Evolutionary conservation across 2,797 vertebrate species (phyloP).

Genomic region (Phaenicophaeus curvirostris): DNA sequence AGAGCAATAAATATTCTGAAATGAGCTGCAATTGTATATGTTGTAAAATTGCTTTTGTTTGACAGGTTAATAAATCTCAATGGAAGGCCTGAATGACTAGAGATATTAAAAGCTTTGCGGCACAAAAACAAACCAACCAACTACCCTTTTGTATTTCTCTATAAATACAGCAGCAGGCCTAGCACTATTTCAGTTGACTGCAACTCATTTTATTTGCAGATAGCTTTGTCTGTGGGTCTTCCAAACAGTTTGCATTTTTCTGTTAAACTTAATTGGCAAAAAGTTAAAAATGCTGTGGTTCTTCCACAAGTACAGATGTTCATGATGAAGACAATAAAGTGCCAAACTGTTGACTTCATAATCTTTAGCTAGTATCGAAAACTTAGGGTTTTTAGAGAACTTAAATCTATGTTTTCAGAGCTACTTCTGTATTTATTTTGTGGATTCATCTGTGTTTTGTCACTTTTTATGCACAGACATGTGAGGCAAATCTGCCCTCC

Average conservation of each 20-base stretch:
- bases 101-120: conserved; percentile 50
- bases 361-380: background rate
- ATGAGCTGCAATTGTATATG: conserved; percentile 34
- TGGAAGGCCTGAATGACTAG: conserved; percentile 34
- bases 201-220: background rate
- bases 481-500: rapidly evolving
- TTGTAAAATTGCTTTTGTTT: conserved; percentile 61
- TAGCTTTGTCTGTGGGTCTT: background rate
- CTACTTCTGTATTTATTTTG: background rate
- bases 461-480: background rate
- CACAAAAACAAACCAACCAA: background rate
- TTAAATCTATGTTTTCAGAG: background rate
- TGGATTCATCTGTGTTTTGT: background rate
- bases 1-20: conserved; percentile 39
- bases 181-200: background rate
- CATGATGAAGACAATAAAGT: background rate
- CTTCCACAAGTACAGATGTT: background rate
- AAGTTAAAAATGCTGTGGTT: background rate
- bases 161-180: background rate
- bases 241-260: background rate
- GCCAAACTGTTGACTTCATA: background rate
- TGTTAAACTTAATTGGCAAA: background rate
- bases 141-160: conserved; percentile 17
- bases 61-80: conserved; percentile 62
- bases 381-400: background rate